These are phyloP conservation scores for Apeira syringaria DNA, from an alignment of 2,888 invertebrate genomes.

Conservation along the genomic window DNA sequence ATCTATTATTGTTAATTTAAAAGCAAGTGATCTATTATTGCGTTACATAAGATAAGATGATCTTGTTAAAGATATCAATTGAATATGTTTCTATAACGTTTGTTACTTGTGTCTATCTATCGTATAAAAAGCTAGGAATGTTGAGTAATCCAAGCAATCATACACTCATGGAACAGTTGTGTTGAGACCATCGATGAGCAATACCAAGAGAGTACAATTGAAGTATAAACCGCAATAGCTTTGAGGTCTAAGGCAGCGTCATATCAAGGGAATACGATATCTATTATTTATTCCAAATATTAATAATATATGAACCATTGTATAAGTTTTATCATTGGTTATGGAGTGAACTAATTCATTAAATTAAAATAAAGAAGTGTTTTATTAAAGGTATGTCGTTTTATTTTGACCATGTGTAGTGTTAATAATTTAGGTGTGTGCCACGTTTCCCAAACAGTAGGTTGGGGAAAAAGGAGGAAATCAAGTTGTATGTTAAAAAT, in stretches of 20 bases:
- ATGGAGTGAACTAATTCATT: conserved; percentile 66
- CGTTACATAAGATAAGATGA: no score
- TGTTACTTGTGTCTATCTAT: no score
- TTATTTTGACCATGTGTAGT: no score
- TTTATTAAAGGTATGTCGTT: no score
- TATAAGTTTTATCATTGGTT: conserved; percentile 58
- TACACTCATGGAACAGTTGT: conserved; percentile 54
- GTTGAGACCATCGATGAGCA: conserved; percentile 54
- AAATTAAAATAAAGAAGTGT: conserved; percentile 17
- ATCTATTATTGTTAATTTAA: no score
- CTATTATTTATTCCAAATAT: conserved; percentile 52
- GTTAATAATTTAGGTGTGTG: no score
- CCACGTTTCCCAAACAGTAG: no score
- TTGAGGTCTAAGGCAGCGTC: conserved; percentile 43
- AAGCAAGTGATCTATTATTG: no score
- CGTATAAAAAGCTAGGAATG: not conserved
- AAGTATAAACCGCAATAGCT: conserved; percentile 53
- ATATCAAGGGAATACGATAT: conserved; percentile 55
- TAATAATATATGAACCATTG: conserved; percentile 53
- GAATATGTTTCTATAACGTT: no score
- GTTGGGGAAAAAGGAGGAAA: no score
- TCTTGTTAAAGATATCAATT: no score
- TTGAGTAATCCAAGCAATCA: conserved; percentile 26
- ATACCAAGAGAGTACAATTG: conserved; percentile 67
- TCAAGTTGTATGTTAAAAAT: no score